These are phyloP conservation scores for Grammatotria lemairii DNA, from an alignment of 2,113 vertebrate species.

Conservation along the genomic window DNA sequence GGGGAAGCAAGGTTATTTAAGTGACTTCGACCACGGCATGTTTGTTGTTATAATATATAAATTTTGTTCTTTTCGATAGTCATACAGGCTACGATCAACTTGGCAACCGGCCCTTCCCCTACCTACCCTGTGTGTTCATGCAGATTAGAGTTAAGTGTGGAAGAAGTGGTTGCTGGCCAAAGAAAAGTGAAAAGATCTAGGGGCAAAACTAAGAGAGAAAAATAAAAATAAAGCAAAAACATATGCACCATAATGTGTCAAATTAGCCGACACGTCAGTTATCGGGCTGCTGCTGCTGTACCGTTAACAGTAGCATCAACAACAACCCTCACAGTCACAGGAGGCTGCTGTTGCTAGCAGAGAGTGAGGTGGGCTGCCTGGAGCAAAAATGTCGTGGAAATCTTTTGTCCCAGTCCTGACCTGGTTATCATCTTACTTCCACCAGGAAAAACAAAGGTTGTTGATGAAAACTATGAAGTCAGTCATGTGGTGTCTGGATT, in stretches of 20 bases:
- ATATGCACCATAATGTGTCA: background rate
- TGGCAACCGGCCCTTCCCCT: background rate
- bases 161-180: background rate
- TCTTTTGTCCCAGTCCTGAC: background rate
- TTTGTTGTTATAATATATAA: background rate
- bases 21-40: accelerated
- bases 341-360: background rate
- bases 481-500: background rate
- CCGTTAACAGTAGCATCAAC: background rate
- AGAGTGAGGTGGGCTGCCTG: background rate
- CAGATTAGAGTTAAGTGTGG: background rate
- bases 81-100: background rate
- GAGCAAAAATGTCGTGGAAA: accelerated
- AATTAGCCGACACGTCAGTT: background rate
- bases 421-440: background rate
- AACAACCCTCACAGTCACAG: background rate
- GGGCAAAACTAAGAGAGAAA: background rate
- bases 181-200: background rate
- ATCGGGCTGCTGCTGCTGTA: background rate
- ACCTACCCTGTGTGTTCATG: accelerated
- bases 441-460: background rate
- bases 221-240: background rate
- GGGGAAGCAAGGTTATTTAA: background rate
- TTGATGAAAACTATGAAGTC: background rate
- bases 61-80: background rate